Base-by-base conservation (phyloP, 1,140 invertebrate genomes). In the Anastrepha obliqua region DNA sequence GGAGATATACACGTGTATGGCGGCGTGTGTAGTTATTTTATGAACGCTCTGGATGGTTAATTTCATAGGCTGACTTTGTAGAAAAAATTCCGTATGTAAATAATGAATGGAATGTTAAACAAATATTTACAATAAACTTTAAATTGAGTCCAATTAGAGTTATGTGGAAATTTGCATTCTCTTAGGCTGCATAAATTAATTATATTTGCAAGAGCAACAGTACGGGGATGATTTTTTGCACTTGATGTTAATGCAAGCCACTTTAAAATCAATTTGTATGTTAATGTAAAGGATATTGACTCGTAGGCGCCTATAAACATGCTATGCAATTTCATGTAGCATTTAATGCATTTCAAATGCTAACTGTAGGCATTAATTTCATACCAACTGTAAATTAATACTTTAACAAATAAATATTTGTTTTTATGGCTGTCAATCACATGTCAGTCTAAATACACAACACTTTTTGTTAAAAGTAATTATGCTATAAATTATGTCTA, bases 371-470 rank as follows among this genome's bases (percentile, higher is more conserved):
- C 4, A 11, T 8, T 81, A 81, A 20, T 81, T 55, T 81, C 47
- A 7, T 55, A 29, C 51, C 15, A 44, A 44, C 67, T 47, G 44
- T 44, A 74, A 81, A 81, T 58, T 55, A 81, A 81, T 81, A 81
- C 55, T 81, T 74, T n/a, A 29, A 29, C 29, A 29, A 74, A 74
- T 51, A 74, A 74, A 74, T 81, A 81, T 81, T 81, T 81, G 9
- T 55, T 55, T 62, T 55, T 11, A 29, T 47, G 9, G 13, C 8
- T 81, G 74, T 81, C 47, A 51, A 58, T 81, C 74, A 81, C 8
- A 29, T 55, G 74, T 81, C 74, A 51, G 55, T 29, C 74, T 58
- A 15, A 13, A 8, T 81, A 17, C 11, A 8, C 20, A 13, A 20
- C 0, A 17, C 44, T n/a, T 55, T 55, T 20, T 15, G 51, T 81